Conservation (phyloP, 2,888 invertebrate species). For the Orchesella flavescens region DNA sequence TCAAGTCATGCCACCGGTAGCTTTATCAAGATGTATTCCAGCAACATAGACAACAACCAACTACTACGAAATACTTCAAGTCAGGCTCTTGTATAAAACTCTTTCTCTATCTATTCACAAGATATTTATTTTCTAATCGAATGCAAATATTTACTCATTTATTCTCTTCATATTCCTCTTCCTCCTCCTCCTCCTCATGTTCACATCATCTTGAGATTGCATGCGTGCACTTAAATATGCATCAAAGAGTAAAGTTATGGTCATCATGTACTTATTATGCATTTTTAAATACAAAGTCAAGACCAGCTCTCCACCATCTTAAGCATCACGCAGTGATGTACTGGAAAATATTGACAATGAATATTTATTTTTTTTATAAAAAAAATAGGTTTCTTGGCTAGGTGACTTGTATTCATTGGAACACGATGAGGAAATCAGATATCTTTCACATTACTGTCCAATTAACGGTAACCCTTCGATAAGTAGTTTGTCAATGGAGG, state of each 20-base stretch:
- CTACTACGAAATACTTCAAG: neutral
- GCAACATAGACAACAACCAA: neutral
- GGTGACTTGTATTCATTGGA: too few species aligned
- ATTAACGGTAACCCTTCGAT: slow-evolving; percentile 49
- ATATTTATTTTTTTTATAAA: too few species aligned
- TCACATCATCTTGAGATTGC: neutral
- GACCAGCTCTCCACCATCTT: too few species aligned
- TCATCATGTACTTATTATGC: too few species aligned
- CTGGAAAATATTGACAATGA: too few species aligned
- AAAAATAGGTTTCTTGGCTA: too few species aligned
- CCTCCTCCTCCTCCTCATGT: neutral
- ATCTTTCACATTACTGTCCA: slow-evolving; percentile 56
- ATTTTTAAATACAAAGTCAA: too few species aligned
- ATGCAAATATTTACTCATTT: slow-evolving; percentile 14
- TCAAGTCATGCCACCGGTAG: neutral
- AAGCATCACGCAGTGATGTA: too few species aligned
- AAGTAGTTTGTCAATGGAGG: slow-evolving; percentile 45
- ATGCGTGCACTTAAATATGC: too few species aligned
- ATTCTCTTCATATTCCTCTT: neutral
- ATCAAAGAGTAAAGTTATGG: too few species aligned
- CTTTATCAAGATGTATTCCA: slow-evolving; percentile 33
- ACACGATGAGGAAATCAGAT: slow-evolving; percentile 50
- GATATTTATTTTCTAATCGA: slow-evolving; percentile 46
- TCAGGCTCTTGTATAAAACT: neutral
- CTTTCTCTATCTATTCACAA: neutral